These are phyloP conservation scores for Gymnothorax reevesii DNA, from an alignment of 2,797 vertebrate species.

Conservation along the genomic window DNA sequence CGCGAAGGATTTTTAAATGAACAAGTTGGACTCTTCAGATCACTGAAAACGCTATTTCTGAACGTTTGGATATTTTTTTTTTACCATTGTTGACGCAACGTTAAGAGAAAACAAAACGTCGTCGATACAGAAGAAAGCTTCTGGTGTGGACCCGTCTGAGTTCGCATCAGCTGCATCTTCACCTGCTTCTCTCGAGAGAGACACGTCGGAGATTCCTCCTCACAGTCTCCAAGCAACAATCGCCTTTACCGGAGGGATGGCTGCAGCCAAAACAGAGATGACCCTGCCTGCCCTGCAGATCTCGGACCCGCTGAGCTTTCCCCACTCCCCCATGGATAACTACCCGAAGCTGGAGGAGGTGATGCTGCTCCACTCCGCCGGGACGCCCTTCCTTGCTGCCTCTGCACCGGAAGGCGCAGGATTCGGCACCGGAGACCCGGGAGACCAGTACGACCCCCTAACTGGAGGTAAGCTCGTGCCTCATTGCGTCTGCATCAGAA, in stretches of 20 bases:
- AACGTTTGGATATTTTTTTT: background rate
- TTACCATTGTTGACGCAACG: constrained; percentile 47
- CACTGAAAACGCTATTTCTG: constrained; percentile 37
- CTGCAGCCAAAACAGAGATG: constrained; percentile 95
- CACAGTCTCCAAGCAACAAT: constrained; percentile 60
- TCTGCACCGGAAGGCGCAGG: constrained; percentile 75
- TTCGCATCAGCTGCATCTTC: constrained; percentile 36
- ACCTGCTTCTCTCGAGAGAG: constrained; percentile 44
- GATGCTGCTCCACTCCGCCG: constrained; percentile 89
- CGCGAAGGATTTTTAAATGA: constrained; percentile 26
- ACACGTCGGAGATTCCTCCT: constrained; percentile 27
- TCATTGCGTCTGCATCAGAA: constrained; percentile 20
- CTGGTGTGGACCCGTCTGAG: constrained; percentile 49
- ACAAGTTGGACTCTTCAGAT: constrained; percentile 64
- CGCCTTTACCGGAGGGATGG: constrained; percentile 76
- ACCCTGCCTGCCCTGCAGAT: constrained; percentile 93
- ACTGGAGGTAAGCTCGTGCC: constrained; percentile 85
- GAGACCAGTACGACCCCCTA: constrained; percentile 92
- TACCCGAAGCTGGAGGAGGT: constrained; percentile 98
- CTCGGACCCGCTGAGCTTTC: constrained; percentile 91
- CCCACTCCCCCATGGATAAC: constrained; percentile 95
- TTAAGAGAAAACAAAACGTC: constrained; percentile 44
- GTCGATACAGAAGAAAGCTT: constrained; percentile 22
- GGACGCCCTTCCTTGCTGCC: constrained; percentile 87
- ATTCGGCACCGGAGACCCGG: constrained; percentile 87